Evolutionary conservation across 2,797 vertebrate genomes (phyloP), one percentile per base, ranked within the genome.

Genomic region (Aphelocoma californica): DNA sequence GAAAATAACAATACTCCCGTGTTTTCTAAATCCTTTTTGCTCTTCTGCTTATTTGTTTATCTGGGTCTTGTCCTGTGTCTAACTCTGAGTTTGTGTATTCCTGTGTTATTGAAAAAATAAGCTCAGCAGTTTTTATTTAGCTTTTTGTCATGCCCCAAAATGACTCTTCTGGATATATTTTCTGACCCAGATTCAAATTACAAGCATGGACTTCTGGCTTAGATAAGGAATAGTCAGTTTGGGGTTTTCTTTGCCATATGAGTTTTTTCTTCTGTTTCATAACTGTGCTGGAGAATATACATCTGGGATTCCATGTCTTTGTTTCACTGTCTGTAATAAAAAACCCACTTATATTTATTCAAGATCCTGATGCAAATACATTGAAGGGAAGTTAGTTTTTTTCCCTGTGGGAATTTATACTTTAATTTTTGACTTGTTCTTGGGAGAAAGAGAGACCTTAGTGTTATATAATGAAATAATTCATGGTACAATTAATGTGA

Each of bases 401-500:
- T 73, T 42, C 47, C 94, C 58, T 7, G 0, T 21, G 79, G 88
- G 90, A 81, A n/a, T 92, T 93, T 54, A 54, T 48, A 82, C 89
- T 95, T 81, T 88, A 84, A 88, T 95, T 94, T 92, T 89, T 47
- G 38, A 80, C 62, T 86, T 82, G 60, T 88, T 95, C 86, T 96
- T 94, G 25, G 77, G 83, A 90, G 75, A 60, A 58, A 53, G 94
- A 97, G 91, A 93, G 79, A 94, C 86, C 88, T 95, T n/a, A 86
- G 88, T 93, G 54, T 96, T 93, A 95, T 93, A 85, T 96, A 97
- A 97, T 95, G 82, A 97, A 98, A 97, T 95, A 93, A 95, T 96
- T 97, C 95, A 85, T 81, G 90, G 90, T 96, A 96, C 95, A 97
- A 96, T 97, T 98, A 97, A 95, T 97, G 86, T 79, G 95, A 97